These are phyloP conservation scores for Armadillidium nasatum DNA, from an alignment of 1,140 invertebrate genomes.

Conservation along the genomic window DNA sequence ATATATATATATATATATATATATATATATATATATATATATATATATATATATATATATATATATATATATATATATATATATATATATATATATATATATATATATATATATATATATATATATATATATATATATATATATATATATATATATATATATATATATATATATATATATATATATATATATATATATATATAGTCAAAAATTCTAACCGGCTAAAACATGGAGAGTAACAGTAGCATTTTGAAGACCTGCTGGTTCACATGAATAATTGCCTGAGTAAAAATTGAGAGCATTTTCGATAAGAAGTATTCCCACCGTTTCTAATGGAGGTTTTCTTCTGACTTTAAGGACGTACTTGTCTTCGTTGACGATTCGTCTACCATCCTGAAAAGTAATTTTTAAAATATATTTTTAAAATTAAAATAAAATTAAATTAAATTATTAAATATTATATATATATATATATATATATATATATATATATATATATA, in stretches of 20 bases:
- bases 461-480: neutral
- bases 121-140: too few species aligned
- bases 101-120: too few species aligned
- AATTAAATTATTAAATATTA: neutral
- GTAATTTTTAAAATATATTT: too few species aligned
- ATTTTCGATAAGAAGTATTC: neutral
- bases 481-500: conserved; percentile 6
- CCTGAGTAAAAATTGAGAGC: neutral
- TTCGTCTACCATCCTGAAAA: neutral
- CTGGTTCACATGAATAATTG: neutral
- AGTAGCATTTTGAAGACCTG: neutral
- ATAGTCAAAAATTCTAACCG: too few species aligned
- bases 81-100: too few species aligned
- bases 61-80: too few species aligned
- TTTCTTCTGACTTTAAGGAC: neutral
- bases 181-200: too few species aligned
- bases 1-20: too few species aligned
- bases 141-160: too few species aligned
- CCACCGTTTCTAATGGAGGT: neutral
- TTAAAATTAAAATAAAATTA: neutral
- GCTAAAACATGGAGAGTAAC: neutral
- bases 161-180: too few species aligned
- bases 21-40: too few species aligned
- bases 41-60: too few species aligned
- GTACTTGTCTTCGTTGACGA: neutral